Base-by-base conservation (phyloP, 1,140 invertebrate genomes). In the Atta texana region DNA sequence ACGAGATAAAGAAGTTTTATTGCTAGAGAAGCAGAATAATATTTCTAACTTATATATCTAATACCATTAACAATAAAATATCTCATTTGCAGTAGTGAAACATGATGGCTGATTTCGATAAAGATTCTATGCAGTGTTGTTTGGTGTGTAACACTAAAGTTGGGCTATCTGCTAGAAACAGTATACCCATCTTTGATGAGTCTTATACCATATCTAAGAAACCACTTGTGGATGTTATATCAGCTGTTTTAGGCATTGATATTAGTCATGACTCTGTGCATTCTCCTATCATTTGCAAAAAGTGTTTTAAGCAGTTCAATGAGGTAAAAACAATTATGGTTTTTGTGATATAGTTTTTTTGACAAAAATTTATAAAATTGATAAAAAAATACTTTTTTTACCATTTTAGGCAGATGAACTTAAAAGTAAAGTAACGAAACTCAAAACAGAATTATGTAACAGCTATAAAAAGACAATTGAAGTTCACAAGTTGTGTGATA, bases 231-330 rank as follows among this genome's bases (percentile, higher is more conserved):
- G 90, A 94, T 80, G 92, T 94, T 10, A 95, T 97, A 89, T 94
- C 93, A 69, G 90, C 93, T 57, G 91, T 96, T n/a, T 91, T 97
- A 55, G 94, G 95, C 51, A 94, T 92, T 68, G 93, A 95, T 77
- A 89, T 97, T 6, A 95, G 91, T 51, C 93, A 95, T 88, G 93
- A 96, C 7, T 92, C 93, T 82, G 94, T 95, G 2, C 96, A 96
- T 91, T 96, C 96, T 28, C 91, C 93, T 69, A 92, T 96, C 31
- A 92, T 97, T 24, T 97, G 97, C 92, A 97, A 96, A 93, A 97
- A 97, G 89, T 97, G 97, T 91, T 97, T 94, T 88, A 96, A 96
- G 93, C 91, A 96, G 44, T 95, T 96, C 71, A 95, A 96, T 87
- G 96, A 95, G 93, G 94, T 95, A 89, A 72, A 72, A 39, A 55